Base-by-base conservation (phyloP, 2,888 invertebrate genomes). In the Andrena marginata region DNA sequence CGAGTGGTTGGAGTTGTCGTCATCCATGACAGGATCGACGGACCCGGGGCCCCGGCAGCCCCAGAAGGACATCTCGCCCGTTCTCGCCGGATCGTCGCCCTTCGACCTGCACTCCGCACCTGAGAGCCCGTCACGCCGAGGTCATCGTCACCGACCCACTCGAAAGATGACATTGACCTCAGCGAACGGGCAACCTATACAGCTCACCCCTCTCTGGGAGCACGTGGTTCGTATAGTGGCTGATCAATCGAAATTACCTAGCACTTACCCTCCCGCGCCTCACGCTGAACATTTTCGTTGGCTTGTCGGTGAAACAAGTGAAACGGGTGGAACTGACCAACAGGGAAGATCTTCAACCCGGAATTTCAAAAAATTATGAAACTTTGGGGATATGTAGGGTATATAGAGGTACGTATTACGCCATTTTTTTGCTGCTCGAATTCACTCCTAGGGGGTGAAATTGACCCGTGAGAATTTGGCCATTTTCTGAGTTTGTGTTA, bases 161-260 rank as follows among this genome's bases (percentile, higher is more conserved):
- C 87, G 87, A 65, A 91, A 90, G 83, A 93, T 92, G 92, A 91
- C 91, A 72, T 89, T 91, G 80, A 85, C 89, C 85, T 88, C 92
- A 48, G 75, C 89, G 42, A 85, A 89, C 69, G 92, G 92, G 7
- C 93, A 93, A 77, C 91, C 94, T 2, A 93, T 95, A 75, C 96
- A 95, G 85, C 95, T 97, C 80, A 97, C 97, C 63, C 97, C 97
- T 69, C 94, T 97, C 8, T 97, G 97, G 97, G 97, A 97, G 94
- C 96, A 97, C 92, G 96, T 97, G 88, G 95, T 93, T 77, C 54
- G 92, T 90, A 84, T 72, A 8, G 10, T 10, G 6, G 4, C 3
- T 35, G 33, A 49, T 48, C 64, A 31, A 72, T 20, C 1, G 63
- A 63, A 35, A 26, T n/a, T 33, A 29, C 29, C 23, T n/a, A 6